phyloP scores from a whole-genome alignment of 2,113 vertebrate genomes.

The Indicator indicator region DNA sequence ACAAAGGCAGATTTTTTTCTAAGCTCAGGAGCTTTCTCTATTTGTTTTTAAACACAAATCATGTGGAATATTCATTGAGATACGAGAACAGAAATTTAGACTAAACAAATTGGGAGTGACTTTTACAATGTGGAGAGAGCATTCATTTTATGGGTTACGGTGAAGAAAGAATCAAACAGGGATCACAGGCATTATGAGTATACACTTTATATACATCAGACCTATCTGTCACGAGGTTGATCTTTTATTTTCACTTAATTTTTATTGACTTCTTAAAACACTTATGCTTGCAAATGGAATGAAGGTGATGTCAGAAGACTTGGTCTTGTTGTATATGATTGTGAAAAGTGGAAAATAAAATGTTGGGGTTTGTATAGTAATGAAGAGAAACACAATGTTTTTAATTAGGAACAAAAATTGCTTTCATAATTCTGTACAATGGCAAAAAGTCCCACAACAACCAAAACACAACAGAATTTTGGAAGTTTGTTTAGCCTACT shows the following conservation, averaged over 20 bases:
- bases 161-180: neutral
- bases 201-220: neutral
- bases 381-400: neutral
- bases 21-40: neutral
- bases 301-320: neutral
- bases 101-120: constrained; percentile 21
- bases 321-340: neutral
- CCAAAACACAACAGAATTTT: neutral
- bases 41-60: constrained; percentile 41
- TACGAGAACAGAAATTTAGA: constrained; percentile 46
- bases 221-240: neutral
- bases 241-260: neutral
- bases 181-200: neutral
- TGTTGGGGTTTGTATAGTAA: neutral
- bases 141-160: neutral
- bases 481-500: neutral
- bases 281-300: neutral
- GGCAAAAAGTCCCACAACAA: neutral
- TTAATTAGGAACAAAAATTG: neutral
- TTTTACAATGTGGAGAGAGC: constrained; percentile 43
- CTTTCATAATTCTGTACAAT: neutral
- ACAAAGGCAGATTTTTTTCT: neutral
- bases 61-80: constrained; percentile 31
- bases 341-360: neutral
- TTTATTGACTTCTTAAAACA: neutral